These are phyloP conservation scores for Drosophila engyochracea DNA, from an alignment of 2,888 invertebrate species.

Conservation along the genomic window DNA sequence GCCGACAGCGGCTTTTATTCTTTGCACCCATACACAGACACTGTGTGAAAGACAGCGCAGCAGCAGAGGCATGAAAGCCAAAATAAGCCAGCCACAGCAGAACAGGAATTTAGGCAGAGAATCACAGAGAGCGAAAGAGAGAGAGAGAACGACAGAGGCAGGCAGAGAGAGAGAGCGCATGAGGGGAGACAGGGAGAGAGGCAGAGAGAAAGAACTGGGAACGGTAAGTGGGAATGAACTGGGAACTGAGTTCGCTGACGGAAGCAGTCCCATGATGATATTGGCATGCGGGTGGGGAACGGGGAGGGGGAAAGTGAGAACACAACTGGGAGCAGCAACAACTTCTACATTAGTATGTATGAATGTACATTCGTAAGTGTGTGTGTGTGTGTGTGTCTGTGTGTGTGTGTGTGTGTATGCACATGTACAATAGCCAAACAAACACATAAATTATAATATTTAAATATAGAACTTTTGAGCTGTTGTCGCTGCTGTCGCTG, in stretches of 20 bases:
- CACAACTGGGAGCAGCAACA: conserved; percentile 27
- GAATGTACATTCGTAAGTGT: conserved; percentile 6
- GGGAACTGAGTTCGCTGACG: conserved; percentile 68
- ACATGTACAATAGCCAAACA: conserved; percentile 71
- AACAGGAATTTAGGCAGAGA: conserved; percentile 69
- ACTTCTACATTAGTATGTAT: conserved; percentile 23
- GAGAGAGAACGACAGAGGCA: conserved; percentile 6
- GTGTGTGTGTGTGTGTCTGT: conserved; percentile 6
- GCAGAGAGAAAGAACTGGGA: conserved; percentile 45
- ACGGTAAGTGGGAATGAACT: conserved; percentile 64
- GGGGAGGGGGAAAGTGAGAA: conserved; percentile 14
- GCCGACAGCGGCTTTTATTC: conserved; percentile 64
- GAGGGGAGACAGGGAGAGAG: conserved; percentile 1
- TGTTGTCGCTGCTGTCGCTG: conserved; percentile 60
- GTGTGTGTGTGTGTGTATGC: conserved; percentile 1
- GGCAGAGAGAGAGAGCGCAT: conserved; percentile 10
- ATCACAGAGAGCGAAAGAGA: conserved; percentile 7
- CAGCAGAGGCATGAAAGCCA: conserved; percentile 68
- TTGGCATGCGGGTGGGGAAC: conserved; percentile 33
- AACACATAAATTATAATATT: conserved; percentile 81
- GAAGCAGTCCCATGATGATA: conserved; percentile 48
- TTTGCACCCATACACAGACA: conserved; percentile 55
- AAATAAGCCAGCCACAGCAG: conserved; percentile 70
- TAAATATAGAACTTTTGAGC: conserved; percentile 81
- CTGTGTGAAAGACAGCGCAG: conserved; percentile 50